A percentile compares a stretch with the other conserved stretches of the same genome.
phyloP scores from a whole-genome alignment of 2,113 vertebrate genomes.

The Macquaria australasica region DNA sequence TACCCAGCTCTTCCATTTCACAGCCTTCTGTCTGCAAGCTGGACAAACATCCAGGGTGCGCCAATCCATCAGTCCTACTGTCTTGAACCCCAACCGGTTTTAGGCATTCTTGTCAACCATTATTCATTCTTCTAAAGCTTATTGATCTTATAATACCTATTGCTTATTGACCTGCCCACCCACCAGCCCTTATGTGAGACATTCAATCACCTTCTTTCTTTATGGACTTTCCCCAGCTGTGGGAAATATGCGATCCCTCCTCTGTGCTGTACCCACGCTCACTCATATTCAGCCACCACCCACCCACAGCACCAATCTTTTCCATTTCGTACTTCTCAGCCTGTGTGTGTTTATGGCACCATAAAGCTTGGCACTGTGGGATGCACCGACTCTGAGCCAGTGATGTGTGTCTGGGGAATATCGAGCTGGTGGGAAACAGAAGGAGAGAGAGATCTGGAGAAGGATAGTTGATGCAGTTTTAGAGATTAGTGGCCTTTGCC shows the following conservation, averaged over 20 bases:
- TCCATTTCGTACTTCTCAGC: conserved; percentile 56
- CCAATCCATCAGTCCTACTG: conserved; percentile 26
- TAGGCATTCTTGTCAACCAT: conserved; percentile 1
- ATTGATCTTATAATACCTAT: conserved; percentile 35
- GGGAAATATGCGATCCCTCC: conserved; percentile 14
- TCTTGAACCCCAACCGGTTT: conserved; percentile 16
- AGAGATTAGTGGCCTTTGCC: conserved; percentile 9
- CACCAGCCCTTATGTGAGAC: not conserved
- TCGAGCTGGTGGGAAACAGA: conserved; percentile 43
- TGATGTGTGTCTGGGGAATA: conserved; percentile 62
- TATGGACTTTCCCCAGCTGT: conserved; percentile 21
- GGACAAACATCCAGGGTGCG: conserved; percentile 10
- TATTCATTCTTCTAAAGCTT: not conserved
- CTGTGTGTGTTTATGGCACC: conserved; percentile 61
- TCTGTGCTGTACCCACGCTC: conserved; percentile 40
- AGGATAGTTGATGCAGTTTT: conserved; percentile 12
- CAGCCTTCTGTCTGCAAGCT: conserved; percentile 23
- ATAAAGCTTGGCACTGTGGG: conserved; percentile 65
- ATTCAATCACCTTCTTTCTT: conserved; percentile 18
- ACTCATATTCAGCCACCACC: conserved; percentile 54
- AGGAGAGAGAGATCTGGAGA: conserved; percentile 25
- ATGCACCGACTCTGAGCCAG: conserved; percentile 51
- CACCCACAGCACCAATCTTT: conserved; percentile 51
- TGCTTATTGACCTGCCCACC: conserved; percentile 24
- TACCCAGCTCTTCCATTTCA: conserved; percentile 40